Evolutionary conservation across 2,888 invertebrate species (phyloP), one percentile per base, ranked within the genome.

Genomic region (Diadegma fenestrale): DNA sequence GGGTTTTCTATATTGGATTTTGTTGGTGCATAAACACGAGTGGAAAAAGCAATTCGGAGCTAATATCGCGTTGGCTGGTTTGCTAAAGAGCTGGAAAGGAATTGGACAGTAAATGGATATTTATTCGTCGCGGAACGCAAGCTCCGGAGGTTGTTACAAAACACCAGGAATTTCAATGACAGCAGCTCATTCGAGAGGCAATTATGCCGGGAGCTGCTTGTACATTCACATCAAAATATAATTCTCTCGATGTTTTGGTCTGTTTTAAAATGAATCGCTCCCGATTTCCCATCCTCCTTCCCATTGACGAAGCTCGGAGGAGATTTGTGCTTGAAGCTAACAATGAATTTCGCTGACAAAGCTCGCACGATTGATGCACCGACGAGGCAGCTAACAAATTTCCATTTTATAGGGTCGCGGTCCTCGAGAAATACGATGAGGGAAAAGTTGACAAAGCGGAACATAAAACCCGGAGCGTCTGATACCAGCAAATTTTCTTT

Each of bases 401-500:
- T 85, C 22, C 71, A 80, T 80, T 45, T 71, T 48, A 66, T 48
- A 72, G n/a, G 19, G 22, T 17, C 5, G 33, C 43, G 19, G 43
- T 14, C 41, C 54, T 37, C 45, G 76, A 41, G 41, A 26, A 26
- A 54, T 48, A 10, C 45, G 51, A 43, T 12, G 37, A 51, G 26
- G 54, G 54, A 45, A 41, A 26, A 10, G 17, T 22, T 41, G 26
- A 43, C 12, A 22, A 17, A 14, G 19, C 10, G 45, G 48, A 10
- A 66, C 33, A 10, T 7, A n/a, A 43, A 37, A 66, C 51, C 17
- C 7, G 54, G 19, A 54, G 45, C 30, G 3, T 37, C 37, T 33
- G n/a, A 30, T 43, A 76, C 6, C 37, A 72, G 54, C 66, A 73
- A 54, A 80, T 82, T 80, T 72, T 68, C 30, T 66, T 80, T 63